A percentile compares a stretch with the other conserved stretches of the same genome.
Conservation (phyloP, 2,113 vertebrate genomes). For the Gnathonemus longibarbis region DNA sequence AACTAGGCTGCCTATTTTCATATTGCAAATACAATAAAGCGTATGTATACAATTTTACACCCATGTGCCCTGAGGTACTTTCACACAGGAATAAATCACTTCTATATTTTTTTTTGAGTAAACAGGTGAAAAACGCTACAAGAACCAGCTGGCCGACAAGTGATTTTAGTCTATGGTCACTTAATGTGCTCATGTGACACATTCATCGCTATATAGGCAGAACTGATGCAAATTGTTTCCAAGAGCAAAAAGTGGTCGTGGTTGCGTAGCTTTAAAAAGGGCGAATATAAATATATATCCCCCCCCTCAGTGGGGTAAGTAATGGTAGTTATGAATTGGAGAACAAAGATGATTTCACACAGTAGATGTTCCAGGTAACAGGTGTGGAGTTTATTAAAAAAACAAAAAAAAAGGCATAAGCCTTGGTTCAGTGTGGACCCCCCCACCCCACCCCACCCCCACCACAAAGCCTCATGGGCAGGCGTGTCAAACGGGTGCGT, state of each 20-base stretch:
- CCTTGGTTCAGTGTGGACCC: not conserved
- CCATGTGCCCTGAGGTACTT: not conserved
- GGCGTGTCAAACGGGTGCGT: not conserved
- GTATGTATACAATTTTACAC: not conserved
- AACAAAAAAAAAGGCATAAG: not conserved
- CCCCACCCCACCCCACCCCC: not conserved
- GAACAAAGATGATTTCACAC: not conserved
- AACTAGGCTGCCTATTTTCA: slow-evolving; percentile 7
- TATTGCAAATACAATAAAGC: slow-evolving; percentile 19
- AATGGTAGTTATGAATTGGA: not conserved
- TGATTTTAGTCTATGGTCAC: not conserved
- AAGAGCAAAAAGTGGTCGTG: not conserved
- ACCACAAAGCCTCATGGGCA: not conserved
- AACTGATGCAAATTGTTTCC: not conserved
- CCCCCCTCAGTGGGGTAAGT: not conserved
- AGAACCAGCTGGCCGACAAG: not conserved
- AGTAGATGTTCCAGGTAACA: slow-evolving; percentile 4
- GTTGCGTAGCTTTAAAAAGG: not conserved
- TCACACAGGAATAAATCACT: not conserved
- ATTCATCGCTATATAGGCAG: not conserved
- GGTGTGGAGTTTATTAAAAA: not conserved
- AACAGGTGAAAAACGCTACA: not conserved
- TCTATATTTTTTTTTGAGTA: not conserved
- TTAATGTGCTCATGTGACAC: not conserved
- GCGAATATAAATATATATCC: not conserved